Evolutionary conservation across 2,797 vertebrate species (phyloP).

Genomic region (Gila robusta): DNA sequence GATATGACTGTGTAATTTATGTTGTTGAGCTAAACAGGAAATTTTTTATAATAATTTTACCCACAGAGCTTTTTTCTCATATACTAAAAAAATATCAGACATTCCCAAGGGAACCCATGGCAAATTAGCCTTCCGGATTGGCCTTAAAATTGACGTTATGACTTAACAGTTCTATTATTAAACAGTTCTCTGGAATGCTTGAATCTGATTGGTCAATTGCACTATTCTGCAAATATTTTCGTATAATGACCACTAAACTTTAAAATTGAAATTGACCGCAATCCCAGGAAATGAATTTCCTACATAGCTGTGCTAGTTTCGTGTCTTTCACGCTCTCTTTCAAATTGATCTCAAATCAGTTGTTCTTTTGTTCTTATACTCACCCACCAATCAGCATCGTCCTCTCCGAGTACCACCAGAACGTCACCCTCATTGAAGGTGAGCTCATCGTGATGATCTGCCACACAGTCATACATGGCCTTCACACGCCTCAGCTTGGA

Average conservation of each 20-base stretch:
- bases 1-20: not conserved
- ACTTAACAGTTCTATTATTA: not conserved
- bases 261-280: not conserved
- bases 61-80: not conserved
- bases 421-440: conserved; percentile 84
- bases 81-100: not conserved
- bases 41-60: not conserved
- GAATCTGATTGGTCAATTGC: not conserved
- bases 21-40: not conserved
- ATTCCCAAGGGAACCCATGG: not conserved
- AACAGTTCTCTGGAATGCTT: not conserved
- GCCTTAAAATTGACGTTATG: not conserved
- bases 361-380: conserved; percentile 61
- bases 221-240: not conserved
- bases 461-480: conserved; percentile 84
- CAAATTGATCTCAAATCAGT: not conserved
- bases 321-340: not conserved
- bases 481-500: conserved; percentile 72
- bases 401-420: conserved; percentile 82
- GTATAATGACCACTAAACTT: not conserved
- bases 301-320: not conserved
- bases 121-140: not conserved
- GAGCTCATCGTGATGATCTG: conserved; percentile 86
- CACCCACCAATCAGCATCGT: conserved; percentile 89
- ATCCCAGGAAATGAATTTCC: not conserved